Conservation (phyloP, 2,113 vertebrate species). For the Grus americana region DNA sequence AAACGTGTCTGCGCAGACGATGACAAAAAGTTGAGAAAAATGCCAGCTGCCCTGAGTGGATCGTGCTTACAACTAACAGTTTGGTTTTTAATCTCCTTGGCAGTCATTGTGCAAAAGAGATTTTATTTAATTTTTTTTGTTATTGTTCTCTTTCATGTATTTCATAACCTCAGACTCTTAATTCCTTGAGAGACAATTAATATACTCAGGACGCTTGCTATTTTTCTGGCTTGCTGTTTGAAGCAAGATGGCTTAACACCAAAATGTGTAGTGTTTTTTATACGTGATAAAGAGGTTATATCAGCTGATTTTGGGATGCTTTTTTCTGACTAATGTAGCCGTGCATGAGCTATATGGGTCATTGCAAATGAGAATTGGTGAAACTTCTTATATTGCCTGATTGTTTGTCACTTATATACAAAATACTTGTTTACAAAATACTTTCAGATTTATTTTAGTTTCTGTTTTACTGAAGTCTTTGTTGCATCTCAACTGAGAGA, state of each 20-base stretch:
- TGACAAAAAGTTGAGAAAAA: slow-evolving; percentile 50
- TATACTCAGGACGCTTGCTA: background rate
- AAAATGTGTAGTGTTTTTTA: background rate
- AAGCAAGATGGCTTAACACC: background rate
- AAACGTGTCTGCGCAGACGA: background rate
- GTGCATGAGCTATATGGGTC: background rate
- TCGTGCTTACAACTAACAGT: background rate
- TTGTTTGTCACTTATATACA: background rate
- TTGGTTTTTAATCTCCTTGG: background rate
- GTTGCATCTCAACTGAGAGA: background rate
- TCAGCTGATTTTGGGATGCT: background rate
- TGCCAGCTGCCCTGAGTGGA: background rate
- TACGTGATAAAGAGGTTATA: background rate
- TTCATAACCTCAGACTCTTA: background rate
- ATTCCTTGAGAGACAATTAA: slow-evolving; percentile 4
- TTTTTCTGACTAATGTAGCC: background rate
- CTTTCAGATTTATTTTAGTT: background rate
- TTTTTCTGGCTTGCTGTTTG: background rate
- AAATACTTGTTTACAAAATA: background rate
- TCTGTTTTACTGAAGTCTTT: background rate
- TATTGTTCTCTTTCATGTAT: background rate
- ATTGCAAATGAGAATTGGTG: background rate
- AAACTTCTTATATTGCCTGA: background rate
- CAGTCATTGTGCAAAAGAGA: background rate
- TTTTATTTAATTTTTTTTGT: background rate